Base-by-base conservation (phyloP, 1,140 invertebrate species). In the Trigoniulus corallinus region DNA sequence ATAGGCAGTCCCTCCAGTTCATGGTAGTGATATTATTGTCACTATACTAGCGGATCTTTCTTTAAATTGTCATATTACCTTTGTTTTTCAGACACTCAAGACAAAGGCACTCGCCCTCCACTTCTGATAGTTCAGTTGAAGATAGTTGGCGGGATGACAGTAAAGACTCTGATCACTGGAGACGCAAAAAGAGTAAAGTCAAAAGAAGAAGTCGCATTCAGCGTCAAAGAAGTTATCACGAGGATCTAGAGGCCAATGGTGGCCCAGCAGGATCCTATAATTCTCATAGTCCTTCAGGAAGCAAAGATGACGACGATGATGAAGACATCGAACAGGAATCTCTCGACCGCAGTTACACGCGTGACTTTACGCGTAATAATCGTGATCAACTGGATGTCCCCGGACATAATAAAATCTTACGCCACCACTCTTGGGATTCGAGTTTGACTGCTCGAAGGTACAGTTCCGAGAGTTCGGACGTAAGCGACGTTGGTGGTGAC, bases 381-480 rank as follows among this genome's bases (percentile, higher is more conserved):
- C n/a, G n/a, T n/a, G n/a, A n/a, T n/a, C 22, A 26, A 1, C 21
- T 25, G 13, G 45, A 46, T 37, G 42, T 23, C 25, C 25, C 15
- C 15, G 20, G n/a, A n/a, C 41, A 46, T 7, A 15, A 23, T 10
- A 13, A 24, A 3, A 26, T 47, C 13, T 18, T 48, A 18, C 37
- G 52, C 15, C 52, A 53, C 40, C 53, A 53, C 25, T 45, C 54
- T 12, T 50, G 45, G 10, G 52, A 55, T 41, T 27, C 45, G 21
- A 44, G 46, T 42, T 24, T 55, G 2, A 48, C 45, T 25, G 37
- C 23, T n/a, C 42, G 57, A 25, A 51, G 58, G 2, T 55, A 52
- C 24, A 60, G 59, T 47, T 62, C 60, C 25, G 53, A 59, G 43
- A 56, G 59, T 27, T 62, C 61, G 10, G 57, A 51, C 54, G 57